Percentiles rank a stretch among this genome's conserved stretches.
These are phyloP conservation scores for Porites australiensis DNA, from an alignment of 64 coral and sea anemone species.

Conservation along the genomic window DNA sequence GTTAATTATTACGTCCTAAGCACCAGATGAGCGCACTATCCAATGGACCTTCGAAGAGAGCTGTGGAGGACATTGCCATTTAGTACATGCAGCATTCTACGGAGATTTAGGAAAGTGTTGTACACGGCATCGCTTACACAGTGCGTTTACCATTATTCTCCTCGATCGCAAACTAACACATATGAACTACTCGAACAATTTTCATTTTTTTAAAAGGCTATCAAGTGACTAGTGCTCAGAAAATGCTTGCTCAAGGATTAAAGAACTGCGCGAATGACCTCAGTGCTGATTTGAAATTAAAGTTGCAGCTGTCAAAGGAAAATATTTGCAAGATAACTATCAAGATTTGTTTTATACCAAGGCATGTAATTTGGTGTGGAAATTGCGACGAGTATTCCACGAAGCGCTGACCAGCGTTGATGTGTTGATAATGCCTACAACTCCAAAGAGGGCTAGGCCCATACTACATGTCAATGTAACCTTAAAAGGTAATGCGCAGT, in stretches of 20 bases:
- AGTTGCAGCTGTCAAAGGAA: conserved; percentile 24
- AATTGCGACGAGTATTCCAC: conserved; percentile 15
- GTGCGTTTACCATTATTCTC: too few relatives aligned
- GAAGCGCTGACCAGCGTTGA: conserved; percentile 41
- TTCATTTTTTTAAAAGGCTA: too few relatives aligned
- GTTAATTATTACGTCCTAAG: too few relatives aligned
- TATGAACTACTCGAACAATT: too few relatives aligned
- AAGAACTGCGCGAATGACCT: conserved; percentile 24
- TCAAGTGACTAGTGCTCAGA: conserved; percentile 5
- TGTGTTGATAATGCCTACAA: conserved; percentile 56
- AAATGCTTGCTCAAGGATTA: conserved; percentile 26
- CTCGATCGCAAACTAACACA: too few relatives aligned
- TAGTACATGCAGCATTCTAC: too few relatives aligned
- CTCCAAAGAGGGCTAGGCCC: conserved; percentile 43
- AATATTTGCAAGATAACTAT: conserved; percentile 40
- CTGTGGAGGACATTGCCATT: too few relatives aligned
- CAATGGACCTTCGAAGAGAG: too few relatives aligned
- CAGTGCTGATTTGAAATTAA: background rate
- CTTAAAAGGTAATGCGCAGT: conserved; percentile 38
- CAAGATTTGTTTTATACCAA: conserved; percentile 39
- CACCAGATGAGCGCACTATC: too few relatives aligned
- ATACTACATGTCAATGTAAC: background rate
- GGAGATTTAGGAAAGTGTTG: too few relatives aligned
- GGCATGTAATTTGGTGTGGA: conserved; percentile 46
- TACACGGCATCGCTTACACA: too few relatives aligned